Base-by-base conservation (phyloP, 2,797 vertebrate species). In the Takifugu rubripes region DNA sequence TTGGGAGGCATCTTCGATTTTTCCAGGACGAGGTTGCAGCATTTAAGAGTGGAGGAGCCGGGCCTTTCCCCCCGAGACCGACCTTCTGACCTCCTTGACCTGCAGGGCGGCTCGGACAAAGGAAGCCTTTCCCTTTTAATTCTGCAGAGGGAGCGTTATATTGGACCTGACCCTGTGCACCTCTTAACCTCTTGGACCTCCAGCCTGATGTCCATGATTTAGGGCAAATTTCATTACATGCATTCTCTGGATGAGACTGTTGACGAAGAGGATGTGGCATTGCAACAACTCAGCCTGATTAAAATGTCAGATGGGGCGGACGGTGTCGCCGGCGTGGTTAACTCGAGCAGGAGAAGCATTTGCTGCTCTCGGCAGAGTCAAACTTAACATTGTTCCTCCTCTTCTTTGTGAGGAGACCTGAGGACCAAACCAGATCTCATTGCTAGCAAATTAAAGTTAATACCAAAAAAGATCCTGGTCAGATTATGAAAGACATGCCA, bases 71-170 rank as follows among this genome's bases (percentile, higher is more conserved):
- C 70, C 85, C 78, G 82, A 91, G 86, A 87, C 86, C 91, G 89
- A 91, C 91, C 90, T 87, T 74, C 49, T 88, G 87, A 91, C 91
- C 90, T 81, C 70, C 82, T 86, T 87, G 89, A 92, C 91, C 90
- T 75, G 77, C 14, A 5, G 79, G 85, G 73, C 75, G 68, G 77
- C 73, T 66, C 62, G 78, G 88, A 92, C 90, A 91, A 90, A 90
- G 80, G 87, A 78, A 80, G 84, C 84, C 86, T 91, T 92, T 92
- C 90, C 85, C 88, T 91, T 91, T 91, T 90, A 89, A 90, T 90
- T 88, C 70, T 76, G 68, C 73, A 63, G 81, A 84, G 75, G 76
- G 84, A 81, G 79, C 83, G 71, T 91, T 90, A 88, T 89, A 88
- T 80, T 65, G 79, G 87, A 72, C 77, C 87, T 86, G 88, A 90